Evolutionary conservation across 2,888 invertebrate genomes (phyloP), one percentile per base, ranked within the genome.

Genomic region (Plusia festucae): DNA sequence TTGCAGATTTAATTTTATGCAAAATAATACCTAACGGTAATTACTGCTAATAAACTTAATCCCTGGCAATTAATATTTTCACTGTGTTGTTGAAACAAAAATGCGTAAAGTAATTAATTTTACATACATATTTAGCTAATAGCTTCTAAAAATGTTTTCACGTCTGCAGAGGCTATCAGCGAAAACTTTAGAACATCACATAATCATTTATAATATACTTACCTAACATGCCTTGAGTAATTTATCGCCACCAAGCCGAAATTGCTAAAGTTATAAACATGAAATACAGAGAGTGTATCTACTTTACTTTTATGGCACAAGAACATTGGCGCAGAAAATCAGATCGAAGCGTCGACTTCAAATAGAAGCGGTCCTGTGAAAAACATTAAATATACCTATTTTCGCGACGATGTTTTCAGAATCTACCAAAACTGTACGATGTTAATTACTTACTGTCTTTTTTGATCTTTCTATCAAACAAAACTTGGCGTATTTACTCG

Each of bases 21-120:
- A n/a, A n/a, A n/a, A n/a, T n/a, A n/a, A n/a, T n/a, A n/a, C n/a
- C n/a, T n/a, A n/a, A n/a, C n/a, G n/a, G n/a, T 20, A 63, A 58
- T 68, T 57, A 60, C 40, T 20, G 59, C 7, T 40, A 46, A 57
- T 57, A 53, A 70, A 65, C 24, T 63, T 13, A n/a, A n/a, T n/a
- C n/a, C n/a, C n/a, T n/a, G n/a, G n/a, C n/a, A n/a, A n/a, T 30
- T 30, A 9, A 30, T 30, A 30, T 30, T 1, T 27, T 52, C 11
- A 11, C n/a, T 30, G 16, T 6, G n/a, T 1, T n/a, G 40, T 40
- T 40, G 40, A n/a, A 6, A 40, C n/a, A 6, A 6, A 40, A 40
- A 40, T 15, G 40, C 1, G 5, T n/a, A 6, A 40, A 40, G n/a
- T n/a, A 40, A n/a, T 40, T 6, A n/a, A 40, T 40, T 40, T 30